Conservation (phyloP, 1,140 invertebrate species). For the Drosophila orena region DNA sequence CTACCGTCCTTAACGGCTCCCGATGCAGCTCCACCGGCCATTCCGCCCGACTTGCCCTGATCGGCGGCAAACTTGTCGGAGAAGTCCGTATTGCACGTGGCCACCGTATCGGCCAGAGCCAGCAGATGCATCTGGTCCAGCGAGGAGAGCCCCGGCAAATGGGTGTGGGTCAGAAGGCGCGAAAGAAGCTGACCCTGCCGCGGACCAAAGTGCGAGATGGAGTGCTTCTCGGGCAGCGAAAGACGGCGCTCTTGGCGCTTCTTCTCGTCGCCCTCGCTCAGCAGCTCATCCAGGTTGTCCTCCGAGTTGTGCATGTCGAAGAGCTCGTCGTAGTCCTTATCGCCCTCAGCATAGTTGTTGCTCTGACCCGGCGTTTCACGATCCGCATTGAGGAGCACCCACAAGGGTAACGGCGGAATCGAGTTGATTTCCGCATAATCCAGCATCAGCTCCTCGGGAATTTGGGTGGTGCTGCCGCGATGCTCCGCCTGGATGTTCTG, state of each 20-base stretch:
- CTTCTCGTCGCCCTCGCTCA: slow-evolving; percentile 87
- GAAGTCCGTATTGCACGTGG: slow-evolving; percentile 95
- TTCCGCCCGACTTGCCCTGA: slow-evolving; percentile 87
- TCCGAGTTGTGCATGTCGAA: slow-evolving; percentile 93
- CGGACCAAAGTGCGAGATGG: slow-evolving; percentile 93
- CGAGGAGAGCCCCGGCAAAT: slow-evolving; percentile 97
- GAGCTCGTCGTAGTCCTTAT: slow-evolving; percentile 93
- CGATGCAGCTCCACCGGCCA: slow-evolving; percentile 51
- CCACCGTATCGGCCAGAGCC: slow-evolving; percentile 98
- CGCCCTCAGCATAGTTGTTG: slow-evolving; percentile 85
- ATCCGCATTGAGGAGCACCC: slow-evolving; percentile 97
- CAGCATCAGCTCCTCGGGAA: slow-evolving; percentile 93
- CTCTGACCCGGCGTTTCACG: slow-evolving; percentile 89
- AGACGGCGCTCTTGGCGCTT: slow-evolving; percentile 88
- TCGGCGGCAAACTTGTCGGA: slow-evolving; percentile 93
- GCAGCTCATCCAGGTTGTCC: slow-evolving; percentile 93
- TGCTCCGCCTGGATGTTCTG: slow-evolving; percentile 87
- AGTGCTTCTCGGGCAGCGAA: slow-evolving; percentile 89
- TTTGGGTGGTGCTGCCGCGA: slow-evolving; percentile 87
- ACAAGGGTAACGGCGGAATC: slow-evolving; percentile 97
- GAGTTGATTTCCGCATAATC: slow-evolving; percentile 98
- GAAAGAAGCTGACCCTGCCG: slow-evolving; percentile 92
- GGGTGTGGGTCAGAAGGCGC: slow-evolving; percentile 96
- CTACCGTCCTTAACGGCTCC: slow-evolving; percentile 89
- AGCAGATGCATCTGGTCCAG: slow-evolving; percentile 99